Evolutionary conservation across 2,797 vertebrate species (phyloP).

Genomic region (Sciurus vulgaris): DNA sequence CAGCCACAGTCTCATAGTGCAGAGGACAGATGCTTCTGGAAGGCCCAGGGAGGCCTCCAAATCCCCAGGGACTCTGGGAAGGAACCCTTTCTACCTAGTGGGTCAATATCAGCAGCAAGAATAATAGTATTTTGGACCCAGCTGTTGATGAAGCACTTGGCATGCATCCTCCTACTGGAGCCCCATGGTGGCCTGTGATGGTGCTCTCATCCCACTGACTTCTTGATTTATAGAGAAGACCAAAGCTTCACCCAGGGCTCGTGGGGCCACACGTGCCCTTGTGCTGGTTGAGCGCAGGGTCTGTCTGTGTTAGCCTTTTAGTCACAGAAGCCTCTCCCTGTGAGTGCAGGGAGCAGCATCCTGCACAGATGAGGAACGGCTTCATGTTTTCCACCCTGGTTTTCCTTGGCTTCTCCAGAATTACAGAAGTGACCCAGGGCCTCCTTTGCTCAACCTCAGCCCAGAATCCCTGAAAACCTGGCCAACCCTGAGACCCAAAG

Average conservation of each 20-base stretch:
- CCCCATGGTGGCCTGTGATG: neutral
- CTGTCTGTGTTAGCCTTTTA: neutral
- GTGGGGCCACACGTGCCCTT: neutral
- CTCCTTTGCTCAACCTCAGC: conserved; percentile 24
- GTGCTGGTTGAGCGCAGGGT: rapidly evolving
- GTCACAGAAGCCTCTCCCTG: neutral
- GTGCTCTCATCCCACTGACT: neutral
- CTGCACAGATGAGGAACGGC: neutral
- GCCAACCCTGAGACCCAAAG: neutral
- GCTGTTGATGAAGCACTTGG: neutral
- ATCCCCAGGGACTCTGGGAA: neutral
- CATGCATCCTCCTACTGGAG: neutral
- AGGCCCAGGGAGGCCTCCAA: neutral
- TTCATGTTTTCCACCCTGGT: neutral
- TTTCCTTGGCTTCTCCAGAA: neutral
- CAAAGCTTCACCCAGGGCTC: neutral
- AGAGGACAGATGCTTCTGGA: neutral
- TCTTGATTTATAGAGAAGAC: neutral
- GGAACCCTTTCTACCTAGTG: neutral
- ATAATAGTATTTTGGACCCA: neutral
- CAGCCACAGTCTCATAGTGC: neutral
- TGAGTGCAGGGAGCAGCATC: neutral
- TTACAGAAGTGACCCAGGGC: neutral
- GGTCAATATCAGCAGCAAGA: neutral
- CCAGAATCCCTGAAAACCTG: neutral